Evolutionary conservation across 2,113 vertebrate species (phyloP).

Genomic region (Grammomys dolichurus): DNA sequence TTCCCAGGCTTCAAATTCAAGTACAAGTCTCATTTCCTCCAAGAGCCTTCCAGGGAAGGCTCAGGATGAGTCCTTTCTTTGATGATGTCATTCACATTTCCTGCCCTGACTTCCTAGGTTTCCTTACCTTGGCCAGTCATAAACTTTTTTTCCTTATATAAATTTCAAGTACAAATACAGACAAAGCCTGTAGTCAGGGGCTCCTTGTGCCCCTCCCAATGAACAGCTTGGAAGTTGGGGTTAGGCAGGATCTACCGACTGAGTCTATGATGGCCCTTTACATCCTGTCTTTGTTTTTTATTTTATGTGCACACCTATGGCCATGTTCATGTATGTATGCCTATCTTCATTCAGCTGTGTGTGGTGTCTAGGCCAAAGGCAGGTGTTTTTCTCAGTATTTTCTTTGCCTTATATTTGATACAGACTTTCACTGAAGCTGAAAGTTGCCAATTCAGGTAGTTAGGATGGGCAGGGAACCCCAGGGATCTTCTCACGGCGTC

Average conservation of each 20-base stretch:
- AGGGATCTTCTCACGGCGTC: not conserved
- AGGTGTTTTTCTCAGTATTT: not conserved
- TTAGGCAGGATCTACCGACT: not conserved
- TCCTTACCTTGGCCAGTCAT: not conserved
- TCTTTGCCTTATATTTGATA: not conserved
- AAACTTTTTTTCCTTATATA: not conserved
- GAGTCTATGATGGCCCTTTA: not conserved
- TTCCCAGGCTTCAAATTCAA: not conserved
- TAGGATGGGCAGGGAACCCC: not conserved
- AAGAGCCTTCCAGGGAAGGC: not conserved
- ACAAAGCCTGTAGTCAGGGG: not conserved
- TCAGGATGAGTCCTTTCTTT: not conserved
- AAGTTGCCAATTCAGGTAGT: not conserved
- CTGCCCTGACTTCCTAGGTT: not conserved
- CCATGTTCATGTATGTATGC: not conserved
- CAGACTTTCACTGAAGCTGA: not conserved
- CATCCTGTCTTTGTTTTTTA: not conserved
- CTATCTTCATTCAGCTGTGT: not conserved
- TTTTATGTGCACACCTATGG: not conserved
- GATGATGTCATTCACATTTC: not conserved
- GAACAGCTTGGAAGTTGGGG: not conserved
- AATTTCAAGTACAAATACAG: not conserved
- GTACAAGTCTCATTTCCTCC: not conserved
- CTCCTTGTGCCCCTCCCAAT: not conserved
- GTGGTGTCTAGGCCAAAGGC: not conserved